Evolutionary conservation across 2,888 invertebrate species (phyloP).

Genomic region (Lissocephala sabroskyi): DNA sequence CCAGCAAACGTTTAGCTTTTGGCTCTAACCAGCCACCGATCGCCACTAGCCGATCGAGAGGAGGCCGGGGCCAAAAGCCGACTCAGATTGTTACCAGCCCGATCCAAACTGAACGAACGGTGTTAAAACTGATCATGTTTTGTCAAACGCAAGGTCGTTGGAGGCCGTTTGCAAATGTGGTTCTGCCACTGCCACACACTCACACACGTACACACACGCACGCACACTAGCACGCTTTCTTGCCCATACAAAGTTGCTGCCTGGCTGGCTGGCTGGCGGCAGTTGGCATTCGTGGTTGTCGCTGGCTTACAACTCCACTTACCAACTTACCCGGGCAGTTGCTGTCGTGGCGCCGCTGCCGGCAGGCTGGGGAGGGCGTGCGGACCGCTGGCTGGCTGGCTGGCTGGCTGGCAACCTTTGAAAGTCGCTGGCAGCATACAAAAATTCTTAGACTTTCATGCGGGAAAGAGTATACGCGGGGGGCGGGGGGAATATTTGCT

Average conservation of each 20-base stretch:
- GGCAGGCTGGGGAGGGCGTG: too few species aligned
- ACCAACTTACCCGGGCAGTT: constrained; percentile 38
- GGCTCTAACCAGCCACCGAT: too few species aligned
- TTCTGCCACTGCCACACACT: constrained; percentile 64
- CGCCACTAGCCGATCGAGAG: too few species aligned
- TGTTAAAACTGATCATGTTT: constrained; percentile 64
- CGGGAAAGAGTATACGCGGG: too few species aligned
- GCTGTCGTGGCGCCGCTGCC: constrained; percentile 52
- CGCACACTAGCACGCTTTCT: neutral
- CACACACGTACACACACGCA: constrained; percentile 22
- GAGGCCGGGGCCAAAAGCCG: too few species aligned
- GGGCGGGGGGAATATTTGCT: too few species aligned
- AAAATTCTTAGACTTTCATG: constrained; percentile 52
- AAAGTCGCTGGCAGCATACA: constrained; percentile 37
- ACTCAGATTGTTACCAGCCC: too few species aligned
- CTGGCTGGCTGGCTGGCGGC: constrained; percentile 3
- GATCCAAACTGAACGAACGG: constrained; percentile 28
- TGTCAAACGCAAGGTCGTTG: constrained; percentile 70
- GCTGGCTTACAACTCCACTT: constrained; percentile 42
- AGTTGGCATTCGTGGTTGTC: constrained; percentile 43
- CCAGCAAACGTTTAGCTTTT: too few species aligned
- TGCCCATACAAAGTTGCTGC: constrained; percentile 2
- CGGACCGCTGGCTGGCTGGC: neutral
- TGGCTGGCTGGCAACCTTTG: constrained; percentile 32
- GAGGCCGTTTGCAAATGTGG: constrained; percentile 69